Evolutionary conservation across 1,140 invertebrate species (phyloP).

Genomic region (Drosophila watanabei): DNA sequence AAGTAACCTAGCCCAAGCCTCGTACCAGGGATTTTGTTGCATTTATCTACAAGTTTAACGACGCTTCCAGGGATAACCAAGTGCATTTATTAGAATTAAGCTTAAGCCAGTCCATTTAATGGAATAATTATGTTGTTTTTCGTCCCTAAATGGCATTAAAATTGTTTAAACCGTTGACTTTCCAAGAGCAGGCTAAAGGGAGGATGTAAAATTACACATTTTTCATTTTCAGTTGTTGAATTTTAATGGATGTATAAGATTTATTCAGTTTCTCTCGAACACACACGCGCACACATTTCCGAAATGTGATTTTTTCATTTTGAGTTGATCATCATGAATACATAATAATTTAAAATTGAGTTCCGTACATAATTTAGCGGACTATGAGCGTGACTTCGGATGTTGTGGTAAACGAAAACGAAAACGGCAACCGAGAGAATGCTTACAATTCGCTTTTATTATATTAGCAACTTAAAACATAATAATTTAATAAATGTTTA

Average conservation of each 20-base stretch:
- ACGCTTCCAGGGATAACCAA: conserved; percentile 26
- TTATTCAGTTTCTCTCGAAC: conserved; percentile 52
- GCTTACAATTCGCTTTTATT: conserved; percentile 79
- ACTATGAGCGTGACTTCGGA: conserved; percentile 21
- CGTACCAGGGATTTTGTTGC: conserved; percentile 62
- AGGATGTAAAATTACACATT: background rate
- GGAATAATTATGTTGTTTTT: conserved; percentile 42
- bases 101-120: conserved; percentile 62
- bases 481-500: conserved; percentile 85
- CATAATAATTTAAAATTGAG: conserved; percentile 51
- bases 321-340: conserved; percentile 20
- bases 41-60: conserved; percentile 59
- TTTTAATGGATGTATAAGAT: conserved; percentile 61
- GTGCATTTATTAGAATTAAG: conserved; percentile 79
- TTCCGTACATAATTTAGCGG: conserved; percentile 50
- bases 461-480: conserved; percentile 80
- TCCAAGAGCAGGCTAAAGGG: background rate
- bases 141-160: conserved; percentile 47
- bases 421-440: conserved; percentile 49
- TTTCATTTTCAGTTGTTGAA: conserved; percentile 48
- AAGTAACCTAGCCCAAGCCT: conserved; percentile 20
- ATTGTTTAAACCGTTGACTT: conserved; percentile 15
- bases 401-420: conserved; percentile 29
- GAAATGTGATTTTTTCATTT: conserved; percentile 45
- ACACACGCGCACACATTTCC: conserved; percentile 32